phyloP scores from a whole-genome alignment of 2,113 vertebrate genomes.

The Conger conger region DNA sequence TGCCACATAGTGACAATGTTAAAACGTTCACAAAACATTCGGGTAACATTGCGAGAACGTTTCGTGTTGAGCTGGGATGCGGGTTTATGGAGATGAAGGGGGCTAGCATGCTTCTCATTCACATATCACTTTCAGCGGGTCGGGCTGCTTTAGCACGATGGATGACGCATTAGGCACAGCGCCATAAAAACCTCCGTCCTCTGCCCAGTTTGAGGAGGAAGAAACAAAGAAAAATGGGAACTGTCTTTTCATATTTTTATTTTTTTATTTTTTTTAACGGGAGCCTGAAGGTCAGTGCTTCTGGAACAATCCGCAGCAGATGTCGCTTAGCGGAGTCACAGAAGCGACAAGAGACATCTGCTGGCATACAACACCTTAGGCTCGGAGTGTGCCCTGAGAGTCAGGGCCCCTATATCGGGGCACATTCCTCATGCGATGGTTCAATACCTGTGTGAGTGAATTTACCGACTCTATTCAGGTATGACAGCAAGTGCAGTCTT shows the following conservation, averaged over 20 bases:
- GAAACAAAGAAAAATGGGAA: constrained; percentile 44
- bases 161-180: constrained; percentile 9
- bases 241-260: not conserved
- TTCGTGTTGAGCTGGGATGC: too few species aligned
- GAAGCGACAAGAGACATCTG: constrained; percentile 61
- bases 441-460: constrained; percentile 46
- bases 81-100: not conserved
- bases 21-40: too few species aligned
- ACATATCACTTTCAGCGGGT: constrained; percentile 44
- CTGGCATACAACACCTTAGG: constrained; percentile 47
- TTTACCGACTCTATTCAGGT: constrained; percentile 36
- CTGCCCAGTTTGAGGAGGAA: not conserved
- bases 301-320: constrained; percentile 70
- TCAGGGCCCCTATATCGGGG: constrained; percentile 14
- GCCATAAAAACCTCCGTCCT: constrained; percentile 13
- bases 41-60: too few species aligned
- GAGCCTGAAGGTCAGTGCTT: constrained; percentile 76
- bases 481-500: not conserved
- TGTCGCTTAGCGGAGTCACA: constrained; percentile 66
- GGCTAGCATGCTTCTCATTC: not conserved
- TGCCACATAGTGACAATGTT: too few species aligned
- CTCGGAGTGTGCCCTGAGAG: constrained; percentile 34
- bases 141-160: constrained; percentile 48
- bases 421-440: constrained; percentile 49
- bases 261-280: constrained; percentile 50